phyloP scores from a whole-genome alignment of 2,113 vertebrate genomes.

The Sturnira hondurensis region DNA sequence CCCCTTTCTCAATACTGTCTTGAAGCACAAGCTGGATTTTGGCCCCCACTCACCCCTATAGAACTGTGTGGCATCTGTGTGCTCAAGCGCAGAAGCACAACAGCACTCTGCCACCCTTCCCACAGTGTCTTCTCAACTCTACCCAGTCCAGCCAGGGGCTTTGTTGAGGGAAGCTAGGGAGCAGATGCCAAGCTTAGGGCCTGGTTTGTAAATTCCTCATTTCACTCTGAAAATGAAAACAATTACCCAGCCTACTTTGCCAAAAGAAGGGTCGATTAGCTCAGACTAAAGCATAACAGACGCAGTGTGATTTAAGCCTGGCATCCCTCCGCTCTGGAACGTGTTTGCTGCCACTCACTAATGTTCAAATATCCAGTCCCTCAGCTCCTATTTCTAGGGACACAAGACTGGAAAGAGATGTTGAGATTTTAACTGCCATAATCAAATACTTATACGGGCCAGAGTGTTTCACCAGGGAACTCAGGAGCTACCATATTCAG shows the following conservation, averaged over 20 bases:
- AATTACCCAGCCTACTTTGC: background rate
- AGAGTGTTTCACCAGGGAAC: background rate
- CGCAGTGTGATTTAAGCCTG: background rate
- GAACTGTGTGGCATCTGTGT: background rate
- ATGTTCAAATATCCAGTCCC: background rate
- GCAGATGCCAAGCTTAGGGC: background rate
- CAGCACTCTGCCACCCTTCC: background rate
- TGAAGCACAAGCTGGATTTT: background rate
- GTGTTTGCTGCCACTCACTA: background rate
- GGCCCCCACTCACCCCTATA: background rate
- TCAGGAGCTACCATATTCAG: background rate
- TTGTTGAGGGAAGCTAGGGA: background rate
- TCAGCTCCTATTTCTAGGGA: background rate
- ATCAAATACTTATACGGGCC: background rate
- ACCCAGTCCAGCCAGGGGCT: background rate
- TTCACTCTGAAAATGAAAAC: conserved; percentile 21
- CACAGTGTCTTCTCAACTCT: background rate
- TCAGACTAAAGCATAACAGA: background rate
- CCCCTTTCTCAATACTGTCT: background rate
- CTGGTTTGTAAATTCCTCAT: background rate
- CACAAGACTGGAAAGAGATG: background rate
- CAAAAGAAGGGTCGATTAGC: background rate
- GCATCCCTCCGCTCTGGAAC: background rate
- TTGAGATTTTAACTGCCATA: background rate
- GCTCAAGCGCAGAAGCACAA: background rate